Base-by-base conservation (phyloP, 2,113 vertebrate species). In the Pangasianodon gigas region DNA sequence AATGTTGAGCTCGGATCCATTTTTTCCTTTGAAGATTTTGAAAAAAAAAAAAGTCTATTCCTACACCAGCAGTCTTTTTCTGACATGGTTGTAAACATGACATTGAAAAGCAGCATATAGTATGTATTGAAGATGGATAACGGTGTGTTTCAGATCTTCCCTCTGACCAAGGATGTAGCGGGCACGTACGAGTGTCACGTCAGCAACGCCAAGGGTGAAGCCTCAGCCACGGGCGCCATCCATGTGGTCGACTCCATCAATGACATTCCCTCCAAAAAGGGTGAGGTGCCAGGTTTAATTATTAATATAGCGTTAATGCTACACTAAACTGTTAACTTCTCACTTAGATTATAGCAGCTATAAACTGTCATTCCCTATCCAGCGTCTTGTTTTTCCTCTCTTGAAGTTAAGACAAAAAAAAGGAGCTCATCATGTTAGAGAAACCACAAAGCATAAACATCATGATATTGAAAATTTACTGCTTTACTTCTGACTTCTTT, bases 171-270 rank as follows among this genome's bases (percentile, higher is more conserved):
- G 91, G 96, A 96, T 0, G 97, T 98, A n/a, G 97, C 94, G 26
- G 98, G 98, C 48, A 96, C 96, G 0, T 99, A 98, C 0, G 97
- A 98, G 90, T 99, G 98, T 90, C 97, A 97, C 0, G 98, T 97
- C n/a, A 92, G 94, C 77, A 99, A 99, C 62, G 85, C 95, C 86
- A 96, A 96, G 92, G 98, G 98, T 21, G 96, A 97, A 87, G 96
- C 97, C 29, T 97, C 97, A 0, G 97, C 98, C 2, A 93, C 95
- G 1, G 97, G 97, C 0, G 94, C 92, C 83, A 97, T 99, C 69
- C 96, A 97, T 0, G 95, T 99, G 90, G 97, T 98, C 18, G 94
- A 97, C 88, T 93, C 95, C 86, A 84, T 96, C 37, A 93, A 96
- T 1, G 97, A 98, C 94, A 96, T 97, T 93, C 95, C 95, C 32